phyloP scores from a whole-genome alignment of 2,113 vertebrate species.

The Burhinus oedicnemus region DNA sequence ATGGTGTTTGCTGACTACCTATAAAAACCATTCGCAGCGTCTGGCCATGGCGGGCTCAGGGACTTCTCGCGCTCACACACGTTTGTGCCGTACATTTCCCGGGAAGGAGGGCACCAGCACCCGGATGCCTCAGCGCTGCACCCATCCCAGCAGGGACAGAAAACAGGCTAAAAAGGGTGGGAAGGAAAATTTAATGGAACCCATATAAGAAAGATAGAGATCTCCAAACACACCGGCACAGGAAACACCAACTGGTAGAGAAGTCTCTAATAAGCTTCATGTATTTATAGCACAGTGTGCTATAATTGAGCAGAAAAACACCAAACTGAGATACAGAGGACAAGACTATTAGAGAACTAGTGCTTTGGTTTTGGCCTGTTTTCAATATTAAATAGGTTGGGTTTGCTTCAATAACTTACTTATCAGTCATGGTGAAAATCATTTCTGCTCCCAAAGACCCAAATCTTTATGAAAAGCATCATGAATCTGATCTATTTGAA shows the following conservation, averaged over 20 bases:
- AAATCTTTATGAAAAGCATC: not conserved
- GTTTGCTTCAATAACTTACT: not conserved
- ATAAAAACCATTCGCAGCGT: not conserved
- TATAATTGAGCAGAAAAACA: not conserved
- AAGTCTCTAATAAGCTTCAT: not conserved
- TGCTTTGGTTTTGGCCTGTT: not conserved
- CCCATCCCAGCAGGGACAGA: not conserved
- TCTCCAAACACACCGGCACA: not conserved
- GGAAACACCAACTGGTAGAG: not conserved
- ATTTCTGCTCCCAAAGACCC: not conserved
- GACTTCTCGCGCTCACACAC: not conserved
- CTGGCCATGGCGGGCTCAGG: not conserved
- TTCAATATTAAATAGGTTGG: not conserved
- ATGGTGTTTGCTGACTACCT: not conserved
- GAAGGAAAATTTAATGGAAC: not conserved
- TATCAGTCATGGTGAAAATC: not conserved
- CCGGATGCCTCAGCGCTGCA: accelerated
- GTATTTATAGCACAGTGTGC: not conserved
- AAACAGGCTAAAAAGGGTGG: not conserved
- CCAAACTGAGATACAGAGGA: not conserved
- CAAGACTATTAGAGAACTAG: not conserved
- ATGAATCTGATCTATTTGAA: not conserved
- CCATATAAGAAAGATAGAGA: not conserved
- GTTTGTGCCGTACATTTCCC: accelerated
- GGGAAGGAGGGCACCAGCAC: not conserved